Evolutionary conservation across 2,888 invertebrate genomes (phyloP), one percentile per base, ranked within the genome.

Genomic region (Ectropis crepuscularia): DNA sequence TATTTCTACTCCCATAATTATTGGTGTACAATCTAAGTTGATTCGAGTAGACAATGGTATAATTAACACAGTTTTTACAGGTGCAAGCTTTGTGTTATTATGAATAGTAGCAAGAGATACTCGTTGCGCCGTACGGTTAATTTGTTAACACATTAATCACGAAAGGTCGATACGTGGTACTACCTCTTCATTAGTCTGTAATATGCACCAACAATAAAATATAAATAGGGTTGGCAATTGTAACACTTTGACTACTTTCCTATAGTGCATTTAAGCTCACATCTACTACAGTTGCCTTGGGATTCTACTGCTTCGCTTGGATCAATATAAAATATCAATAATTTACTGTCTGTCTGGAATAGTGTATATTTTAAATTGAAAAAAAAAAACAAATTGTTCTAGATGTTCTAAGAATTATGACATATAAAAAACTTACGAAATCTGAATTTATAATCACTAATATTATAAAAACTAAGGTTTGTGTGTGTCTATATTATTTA

Each of bases 111-210:
- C 67, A 61, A 57, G 59, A 53, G 64, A 60, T 63, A 54, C 54
- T 61, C 69, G 59, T 71, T 74, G 74, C 75, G 60, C 74, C 72
- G 70, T 70, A 62, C 76, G 80, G 83, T 83, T 83, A 85, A 78
- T 72, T 72, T 75, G 70, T 69, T 71, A 74, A 81, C 77, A 74
- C 79, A 86, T 86, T 81, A 83, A 87, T 86, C 86, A 85, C 73
- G 68, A 63, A 72, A 70, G 64, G 54, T 65, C 63, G 48, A 62
- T 55, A 46, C 54, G 37, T 54, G 49, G 47, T 39, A 57, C 53
- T 58, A 51, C 51, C 57, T 51, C 55, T 57, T 53, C 47, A 57
- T 64, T 60, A 51, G 8, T 54, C 42, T 55, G 28, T 42, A 43
- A 55, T 53, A 16, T 49, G 12, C 46, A 53, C 57, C 53, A 43